phyloP scores from a whole-genome alignment of 2,113 vertebrate species.

The Lamprotornis superbus region DNA sequence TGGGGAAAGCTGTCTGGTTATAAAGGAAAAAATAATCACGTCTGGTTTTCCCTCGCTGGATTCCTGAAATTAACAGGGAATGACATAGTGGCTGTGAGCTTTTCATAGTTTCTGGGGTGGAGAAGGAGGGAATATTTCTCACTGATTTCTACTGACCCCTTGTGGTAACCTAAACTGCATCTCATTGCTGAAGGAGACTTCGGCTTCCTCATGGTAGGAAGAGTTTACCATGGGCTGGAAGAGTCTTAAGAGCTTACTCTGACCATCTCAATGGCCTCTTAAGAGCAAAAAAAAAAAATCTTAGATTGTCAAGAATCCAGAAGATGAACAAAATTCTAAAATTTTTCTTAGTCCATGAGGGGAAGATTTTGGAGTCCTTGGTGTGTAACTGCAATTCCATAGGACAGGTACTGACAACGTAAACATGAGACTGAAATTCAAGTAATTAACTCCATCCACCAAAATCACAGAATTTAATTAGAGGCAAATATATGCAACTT shows the following conservation, averaged over 20 bases:
- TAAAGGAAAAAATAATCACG: background rate
- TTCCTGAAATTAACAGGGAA: conserved; percentile 35
- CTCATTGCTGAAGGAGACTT: background rate
- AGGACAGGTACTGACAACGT: background rate
- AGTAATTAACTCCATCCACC: background rate
- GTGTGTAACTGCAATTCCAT: background rate
- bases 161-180: background rate
- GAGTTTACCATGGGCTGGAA: background rate
- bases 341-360: background rate
- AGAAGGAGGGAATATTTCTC: background rate
- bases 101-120: background rate
- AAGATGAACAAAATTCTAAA: background rate
- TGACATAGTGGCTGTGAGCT: conserved; percentile 4
- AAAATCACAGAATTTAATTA: background rate
- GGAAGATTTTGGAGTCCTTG: background rate
- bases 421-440: background rate
- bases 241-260: background rate
- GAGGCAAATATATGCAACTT: background rate
- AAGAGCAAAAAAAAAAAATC: background rate
- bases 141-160: conserved; percentile 55
- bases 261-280: background rate
- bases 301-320: background rate
- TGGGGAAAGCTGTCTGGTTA: background rate
- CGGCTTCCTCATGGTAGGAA: background rate
- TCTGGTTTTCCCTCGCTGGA: background rate